Evolutionary conservation across 2,113 vertebrate genomes (phyloP).

Genomic region (Ptilorrhoa leucosticta): DNA sequence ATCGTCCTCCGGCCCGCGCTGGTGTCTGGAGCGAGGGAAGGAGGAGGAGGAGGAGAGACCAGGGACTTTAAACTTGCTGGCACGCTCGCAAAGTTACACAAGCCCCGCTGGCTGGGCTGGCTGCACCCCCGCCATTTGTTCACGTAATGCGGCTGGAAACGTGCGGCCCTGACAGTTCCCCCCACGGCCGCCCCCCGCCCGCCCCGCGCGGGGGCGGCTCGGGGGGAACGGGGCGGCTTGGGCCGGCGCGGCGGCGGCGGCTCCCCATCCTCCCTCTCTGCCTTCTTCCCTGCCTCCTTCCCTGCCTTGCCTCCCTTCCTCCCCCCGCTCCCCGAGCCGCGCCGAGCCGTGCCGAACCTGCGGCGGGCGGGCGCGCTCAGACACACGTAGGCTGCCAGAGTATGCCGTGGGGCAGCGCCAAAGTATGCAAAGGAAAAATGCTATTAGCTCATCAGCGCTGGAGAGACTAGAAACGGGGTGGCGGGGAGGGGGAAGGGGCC

Average conservation of each 20-base stretch:
- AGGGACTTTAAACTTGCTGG: conserved; percentile 79
- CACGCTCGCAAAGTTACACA: conserved; percentile 78
- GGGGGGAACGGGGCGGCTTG: background rate
- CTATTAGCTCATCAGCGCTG: conserved; percentile 74
- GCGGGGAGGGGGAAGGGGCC: conserved; percentile 55
- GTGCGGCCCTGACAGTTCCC: conserved; percentile 64
- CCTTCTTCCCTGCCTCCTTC: background rate
- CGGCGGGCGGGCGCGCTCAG: conserved; percentile 69
- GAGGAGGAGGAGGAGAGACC: conserved; percentile 57
- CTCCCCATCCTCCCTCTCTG: background rate
- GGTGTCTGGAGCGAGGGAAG: conserved; percentile 62
- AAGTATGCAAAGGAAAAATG: conserved; percentile 79
- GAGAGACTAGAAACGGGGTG: conserved; percentile 54
- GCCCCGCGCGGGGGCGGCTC: background rate
- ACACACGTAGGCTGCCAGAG: conserved; percentile 73
- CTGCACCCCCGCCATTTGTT: conserved; percentile 71
- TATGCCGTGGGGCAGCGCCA: conserved; percentile 71
- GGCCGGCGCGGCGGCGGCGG: background rate
- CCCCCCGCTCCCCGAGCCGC: background rate
- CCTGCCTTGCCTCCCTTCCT: background rate
- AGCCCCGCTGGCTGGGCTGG: conserved; percentile 66
- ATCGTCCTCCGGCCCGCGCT: conserved; percentile 42
- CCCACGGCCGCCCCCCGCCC: conserved; percentile 13
- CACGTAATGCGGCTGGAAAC: conserved; percentile 75
- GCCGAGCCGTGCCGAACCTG: conserved; percentile 42